phyloP scores from a whole-genome alignment of 2,888 invertebrate genomes.

The Drosophila monieri region DNA sequence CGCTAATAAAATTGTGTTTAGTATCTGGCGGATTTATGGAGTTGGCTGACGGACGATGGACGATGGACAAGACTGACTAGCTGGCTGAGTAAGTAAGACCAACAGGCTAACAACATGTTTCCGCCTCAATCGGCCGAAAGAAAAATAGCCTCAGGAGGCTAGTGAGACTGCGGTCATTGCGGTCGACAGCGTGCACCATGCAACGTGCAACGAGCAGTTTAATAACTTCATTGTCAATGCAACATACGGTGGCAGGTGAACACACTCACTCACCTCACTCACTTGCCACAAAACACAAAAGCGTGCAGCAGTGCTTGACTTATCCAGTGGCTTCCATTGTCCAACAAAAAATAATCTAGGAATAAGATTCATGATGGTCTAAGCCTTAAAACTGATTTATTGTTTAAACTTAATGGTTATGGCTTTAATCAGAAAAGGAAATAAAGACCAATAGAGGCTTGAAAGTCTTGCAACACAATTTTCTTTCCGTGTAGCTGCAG shows the following conservation, averaged over 20 bases:
- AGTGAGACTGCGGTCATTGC: constrained; percentile 48
- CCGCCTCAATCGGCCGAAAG: constrained; percentile 33
- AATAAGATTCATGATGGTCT: constrained; percentile 2
- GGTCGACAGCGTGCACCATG: constrained; percentile 33
- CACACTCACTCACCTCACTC: constrained; percentile 3
- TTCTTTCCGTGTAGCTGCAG: constrained; percentile 4
- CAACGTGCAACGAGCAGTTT: constrained; percentile 48
- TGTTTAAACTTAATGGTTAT: neutral
- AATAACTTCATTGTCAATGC: constrained; percentile 79
- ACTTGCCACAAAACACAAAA: constrained; percentile 23
- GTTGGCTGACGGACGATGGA: constrained; percentile 17
- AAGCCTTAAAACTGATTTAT: neutral
- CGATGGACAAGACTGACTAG: constrained; percentile 3
- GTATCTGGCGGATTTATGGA: constrained; percentile 35
- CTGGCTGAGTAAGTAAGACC: constrained; percentile 9
- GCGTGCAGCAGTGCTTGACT: constrained; percentile 34
- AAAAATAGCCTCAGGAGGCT: constrained; percentile 45
- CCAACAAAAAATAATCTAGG: constrained; percentile 56
- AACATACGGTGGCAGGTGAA: constrained; percentile 61
- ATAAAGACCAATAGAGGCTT: neutral
- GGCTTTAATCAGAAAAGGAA: neutral
- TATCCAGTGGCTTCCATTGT: constrained; percentile 23
- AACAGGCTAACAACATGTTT: constrained; percentile 59
- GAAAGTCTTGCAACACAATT: neutral
- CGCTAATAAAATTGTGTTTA: constrained; percentile 35